A percentile compares a stretch with the other conserved stretches of the same genome.
These are phyloP conservation scores for Parochlus steinenii DNA, from an alignment of 2,888 invertebrate genomes.

Conservation along the genomic window DNA sequence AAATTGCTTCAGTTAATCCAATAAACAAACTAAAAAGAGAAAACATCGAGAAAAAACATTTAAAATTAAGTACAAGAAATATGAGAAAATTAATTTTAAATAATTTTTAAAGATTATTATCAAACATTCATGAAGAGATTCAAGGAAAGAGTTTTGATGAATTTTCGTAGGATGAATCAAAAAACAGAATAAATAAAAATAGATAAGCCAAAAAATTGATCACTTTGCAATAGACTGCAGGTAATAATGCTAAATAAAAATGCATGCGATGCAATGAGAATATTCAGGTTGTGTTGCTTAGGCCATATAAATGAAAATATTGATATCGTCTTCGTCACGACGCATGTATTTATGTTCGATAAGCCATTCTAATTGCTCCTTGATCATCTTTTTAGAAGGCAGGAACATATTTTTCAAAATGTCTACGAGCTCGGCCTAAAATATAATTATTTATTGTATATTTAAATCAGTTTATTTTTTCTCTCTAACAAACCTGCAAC, in stretches of 20 bases:
- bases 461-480: not conserved
- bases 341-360: slow-evolving; percentile 98
- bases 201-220: too few species aligned
- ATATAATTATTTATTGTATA: slow-evolving; percentile 15
- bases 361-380: slow-evolving; percentile 98
- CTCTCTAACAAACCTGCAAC: slow-evolving; percentile 45
- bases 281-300: slow-evolving; percentile 27
- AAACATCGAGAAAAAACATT: too few species aligned
- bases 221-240: too few species aligned
- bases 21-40: too few species aligned
- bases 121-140: too few species aligned
- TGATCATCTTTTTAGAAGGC: slow-evolving; percentile 98
- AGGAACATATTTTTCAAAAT: slow-evolving; percentile 98
- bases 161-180: not conserved
- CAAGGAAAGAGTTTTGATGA: not conserved
- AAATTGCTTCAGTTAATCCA: too few species aligned
- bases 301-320: slow-evolving; percentile 96
- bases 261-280: too few species aligned
- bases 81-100: too few species aligned
- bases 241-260: too few species aligned
- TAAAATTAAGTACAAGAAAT: too few species aligned
- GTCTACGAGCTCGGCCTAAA: slow-evolving; percentile 83
- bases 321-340: slow-evolving; percentile 92
- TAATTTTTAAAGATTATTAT: too few species aligned
- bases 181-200: not conserved